Percentiles rank a stretch among this genome's conserved stretches.
Conservation (phyloP, 2,113 vertebrate species). For the Ammodytes dubius region DNA sequence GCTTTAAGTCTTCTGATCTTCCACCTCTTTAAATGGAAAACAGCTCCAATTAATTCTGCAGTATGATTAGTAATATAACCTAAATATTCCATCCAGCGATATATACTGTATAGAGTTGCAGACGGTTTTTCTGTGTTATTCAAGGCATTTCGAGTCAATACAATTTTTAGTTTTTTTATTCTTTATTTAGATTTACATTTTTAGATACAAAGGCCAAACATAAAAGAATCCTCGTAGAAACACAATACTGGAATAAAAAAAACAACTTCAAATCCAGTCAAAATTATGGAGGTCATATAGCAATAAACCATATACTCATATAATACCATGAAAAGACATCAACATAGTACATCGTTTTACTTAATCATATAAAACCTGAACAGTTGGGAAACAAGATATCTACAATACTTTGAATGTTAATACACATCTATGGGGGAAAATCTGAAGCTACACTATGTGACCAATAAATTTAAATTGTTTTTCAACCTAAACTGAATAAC, state of each 20-base stretch:
- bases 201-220: slow-evolving; percentile 72
- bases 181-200: slow-evolving; percentile 71
- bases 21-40: slow-evolving; percentile 79
- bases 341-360: slow-evolving; percentile 15
- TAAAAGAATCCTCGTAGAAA: slow-evolving; percentile 54
- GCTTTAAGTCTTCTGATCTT: slow-evolving; percentile 65
- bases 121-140: not conserved
- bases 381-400: slow-evolving; percentile 17
- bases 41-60: slow-evolving; percentile 61
- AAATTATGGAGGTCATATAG: slow-evolving; percentile 50
- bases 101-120: not conserved
- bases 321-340: slow-evolving; percentile 57
- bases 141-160: slow-evolving; percentile 18
- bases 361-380: slow-evolving; percentile 63
- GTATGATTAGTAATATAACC: slow-evolving; percentile 19
- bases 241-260: slow-evolving; percentile 55
- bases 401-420: slow-evolving; percentile 38
- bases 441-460: slow-evolving; percentile 12
- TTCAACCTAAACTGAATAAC: slow-evolving; percentile 18
- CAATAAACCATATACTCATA: slow-evolving; percentile 44
- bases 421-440: slow-evolving; percentile 34
- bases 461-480: slow-evolving; percentile 23
- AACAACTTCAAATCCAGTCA: slow-evolving; percentile 41
- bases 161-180: not conserved
- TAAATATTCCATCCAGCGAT: slow-evolving; percentile 23